Evolutionary conservation across 2,888 invertebrate genomes (phyloP).

Genomic region (Drosophila mimetica): DNA sequence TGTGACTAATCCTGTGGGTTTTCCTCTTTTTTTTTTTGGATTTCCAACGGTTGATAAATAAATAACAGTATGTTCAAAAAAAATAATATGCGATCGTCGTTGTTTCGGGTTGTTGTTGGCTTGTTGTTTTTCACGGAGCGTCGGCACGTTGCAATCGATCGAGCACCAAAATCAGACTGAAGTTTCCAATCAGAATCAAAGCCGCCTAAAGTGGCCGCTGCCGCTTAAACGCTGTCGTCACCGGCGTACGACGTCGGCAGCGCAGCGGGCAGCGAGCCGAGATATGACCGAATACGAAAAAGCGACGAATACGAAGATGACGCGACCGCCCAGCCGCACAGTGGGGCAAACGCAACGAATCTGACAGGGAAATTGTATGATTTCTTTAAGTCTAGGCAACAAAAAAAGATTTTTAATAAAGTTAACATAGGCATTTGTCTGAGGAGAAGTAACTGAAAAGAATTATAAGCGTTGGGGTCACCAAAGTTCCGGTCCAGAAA

Average conservation of each 20-base stretch:
- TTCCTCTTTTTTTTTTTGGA: slow-evolving; percentile 15
- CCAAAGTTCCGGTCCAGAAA: too few relatives aligned
- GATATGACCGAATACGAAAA: slow-evolving; percentile 82
- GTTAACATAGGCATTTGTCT: too few relatives aligned
- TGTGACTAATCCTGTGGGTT: slow-evolving; percentile 69
- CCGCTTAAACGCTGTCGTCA: slow-evolving; percentile 61
- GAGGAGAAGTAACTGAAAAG: too few relatives aligned
- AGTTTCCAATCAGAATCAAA: slow-evolving; percentile 77
- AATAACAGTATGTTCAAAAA: slow-evolving; percentile 15
- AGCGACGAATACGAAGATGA: slow-evolving; percentile 48
- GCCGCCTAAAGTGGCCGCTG: slow-evolving; percentile 68
- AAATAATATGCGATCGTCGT: slow-evolving; percentile 20
- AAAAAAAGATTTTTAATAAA: too few relatives aligned
- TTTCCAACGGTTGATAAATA: slow-evolving; percentile 15
- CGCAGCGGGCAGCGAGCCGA: slow-evolving; percentile 44
- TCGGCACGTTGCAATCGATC: slow-evolving; percentile 83
- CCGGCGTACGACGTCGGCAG: slow-evolving; percentile 37
- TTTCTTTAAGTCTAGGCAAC: too few relatives aligned
- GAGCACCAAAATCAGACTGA: slow-evolving; percentile 85
- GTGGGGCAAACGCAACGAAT: not conserved
- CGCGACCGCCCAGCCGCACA: slow-evolving; percentile 40
- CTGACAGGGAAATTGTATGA: not conserved
- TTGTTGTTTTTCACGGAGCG: slow-evolving; percentile 59
- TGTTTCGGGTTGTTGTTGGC: slow-evolving; percentile 2
- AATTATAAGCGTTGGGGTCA: too few relatives aligned